Conservation (phyloP, 2,113 vertebrate species). For the Anoplopoma fimbria region DNA sequence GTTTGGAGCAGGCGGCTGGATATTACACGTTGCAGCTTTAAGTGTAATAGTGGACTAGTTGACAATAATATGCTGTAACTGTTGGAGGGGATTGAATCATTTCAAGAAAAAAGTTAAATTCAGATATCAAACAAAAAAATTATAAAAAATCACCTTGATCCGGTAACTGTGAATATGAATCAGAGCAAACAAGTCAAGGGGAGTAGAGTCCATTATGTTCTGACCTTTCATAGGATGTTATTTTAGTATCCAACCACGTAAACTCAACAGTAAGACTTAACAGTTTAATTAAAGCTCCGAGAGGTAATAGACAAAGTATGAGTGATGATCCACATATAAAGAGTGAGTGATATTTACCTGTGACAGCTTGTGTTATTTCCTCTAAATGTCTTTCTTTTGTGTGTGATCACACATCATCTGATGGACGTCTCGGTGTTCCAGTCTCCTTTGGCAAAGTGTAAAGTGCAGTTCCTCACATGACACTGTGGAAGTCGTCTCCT, state of each 20-base stretch:
- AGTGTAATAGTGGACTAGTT: not conserved
- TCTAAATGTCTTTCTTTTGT: not conserved
- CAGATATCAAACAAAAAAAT: not conserved
- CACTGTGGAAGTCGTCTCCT: slow-evolving; percentile 55
- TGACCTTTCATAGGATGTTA: not conserved
- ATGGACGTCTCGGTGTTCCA: slow-evolving; percentile 15
- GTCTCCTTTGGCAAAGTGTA: slow-evolving; percentile 65
- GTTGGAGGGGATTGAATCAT: not conserved
- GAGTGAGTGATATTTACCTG: slow-evolving; percentile 31
- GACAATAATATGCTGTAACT: not conserved
- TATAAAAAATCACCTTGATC: not conserved
- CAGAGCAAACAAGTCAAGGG: not conserved
- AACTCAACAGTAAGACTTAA: no score
- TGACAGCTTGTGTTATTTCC: not conserved
- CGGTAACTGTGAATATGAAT: not conserved
- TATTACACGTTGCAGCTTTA: not conserved
- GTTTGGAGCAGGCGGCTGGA: not conserved
- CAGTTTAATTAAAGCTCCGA: no score
- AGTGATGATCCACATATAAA: not conserved
- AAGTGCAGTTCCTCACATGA: slow-evolving; percentile 84
- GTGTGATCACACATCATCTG: not conserved
- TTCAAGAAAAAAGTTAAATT: not conserved
- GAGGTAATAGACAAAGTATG: no score
- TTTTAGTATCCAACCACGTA: not conserved
- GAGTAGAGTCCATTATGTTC: not conserved